Conservation (phyloP, 2,113 vertebrate genomes). For the Oophaga pumilio region DNA sequence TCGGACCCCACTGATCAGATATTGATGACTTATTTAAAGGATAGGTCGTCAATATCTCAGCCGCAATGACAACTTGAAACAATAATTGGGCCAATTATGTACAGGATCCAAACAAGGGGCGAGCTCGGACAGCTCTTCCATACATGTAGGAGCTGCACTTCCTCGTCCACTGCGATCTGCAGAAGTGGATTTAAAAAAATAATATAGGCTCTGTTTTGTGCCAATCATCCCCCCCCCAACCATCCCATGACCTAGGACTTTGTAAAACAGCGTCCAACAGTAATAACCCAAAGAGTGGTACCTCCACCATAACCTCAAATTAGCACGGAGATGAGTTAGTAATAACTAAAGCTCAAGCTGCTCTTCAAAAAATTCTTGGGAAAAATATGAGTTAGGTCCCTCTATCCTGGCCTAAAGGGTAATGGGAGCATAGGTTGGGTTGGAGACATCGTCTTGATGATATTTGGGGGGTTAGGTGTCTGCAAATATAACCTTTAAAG, state of each 20-base stretch:
- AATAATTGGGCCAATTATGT: background rate
- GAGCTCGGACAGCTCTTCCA: background rate
- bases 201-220: background rate
- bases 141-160: background rate
- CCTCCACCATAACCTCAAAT: background rate
- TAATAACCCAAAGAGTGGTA: background rate
- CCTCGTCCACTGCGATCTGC: background rate
- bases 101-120: background rate
- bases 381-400: background rate
- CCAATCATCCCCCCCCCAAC: background rate
- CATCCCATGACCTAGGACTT: background rate
- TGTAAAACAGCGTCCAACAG: background rate
- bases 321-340: background rate
- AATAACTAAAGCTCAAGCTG: background rate
- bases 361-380: background rate
- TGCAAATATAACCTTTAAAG: no score
- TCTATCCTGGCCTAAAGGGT: background rate
- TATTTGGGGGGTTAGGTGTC: background rate
- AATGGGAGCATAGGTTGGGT: background rate
- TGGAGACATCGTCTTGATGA: background rate
- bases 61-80: no score
- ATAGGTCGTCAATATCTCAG: no score
- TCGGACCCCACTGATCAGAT: no score
- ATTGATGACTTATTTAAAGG: no score
- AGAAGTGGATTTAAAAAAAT: background rate